phyloP scores from a whole-genome alignment of 2,797 vertebrate species.

The Betta splendens region DNA sequence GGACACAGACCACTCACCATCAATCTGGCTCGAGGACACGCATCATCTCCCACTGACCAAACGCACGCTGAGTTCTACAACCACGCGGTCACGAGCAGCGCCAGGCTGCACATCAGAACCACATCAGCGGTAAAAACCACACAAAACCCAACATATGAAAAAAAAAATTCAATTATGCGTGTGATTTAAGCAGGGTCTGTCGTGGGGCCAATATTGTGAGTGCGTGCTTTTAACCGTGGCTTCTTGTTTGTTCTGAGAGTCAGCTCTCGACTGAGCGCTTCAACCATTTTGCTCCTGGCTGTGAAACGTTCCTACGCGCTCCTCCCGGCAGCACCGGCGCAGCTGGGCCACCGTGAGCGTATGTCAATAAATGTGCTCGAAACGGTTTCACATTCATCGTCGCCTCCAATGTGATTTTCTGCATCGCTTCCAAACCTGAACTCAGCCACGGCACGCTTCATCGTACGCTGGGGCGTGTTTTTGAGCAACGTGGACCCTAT shows the following conservation, averaged over 20 bases:
- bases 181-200: neutral
- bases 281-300: constrained; percentile 37
- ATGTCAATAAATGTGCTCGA: constrained; percentile 25
- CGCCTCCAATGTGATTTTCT: constrained; percentile 25
- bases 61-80: constrained; percentile 41
- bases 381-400: constrained; percentile 33
- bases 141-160: too few relatives aligned
- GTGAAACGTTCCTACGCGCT: constrained; percentile 11
- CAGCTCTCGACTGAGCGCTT: constrained; percentile 59
- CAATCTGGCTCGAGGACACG: constrained; percentile 24
- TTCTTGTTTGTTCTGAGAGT: constrained; percentile 53
- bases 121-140: too few relatives aligned
- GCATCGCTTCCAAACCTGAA: constrained; percentile 9
- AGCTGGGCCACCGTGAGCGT: constrained; percentile 7
- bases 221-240: constrained; percentile 23
- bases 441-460: neutral
- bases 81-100: constrained; percentile 36
- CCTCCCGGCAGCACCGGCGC: neutral
- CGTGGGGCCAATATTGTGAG: constrained; percentile 17
- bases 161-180: neutral
- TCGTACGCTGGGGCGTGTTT: constrained; percentile 9
- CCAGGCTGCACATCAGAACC: constrained; percentile 43
- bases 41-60: constrained; percentile 37
- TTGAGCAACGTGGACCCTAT: constrained; percentile 14
- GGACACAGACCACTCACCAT: constrained; percentile 3